Evolutionary conservation across 2,113 vertebrate genomes (phyloP).

Genomic region (Corythornis cristatus): DNA sequence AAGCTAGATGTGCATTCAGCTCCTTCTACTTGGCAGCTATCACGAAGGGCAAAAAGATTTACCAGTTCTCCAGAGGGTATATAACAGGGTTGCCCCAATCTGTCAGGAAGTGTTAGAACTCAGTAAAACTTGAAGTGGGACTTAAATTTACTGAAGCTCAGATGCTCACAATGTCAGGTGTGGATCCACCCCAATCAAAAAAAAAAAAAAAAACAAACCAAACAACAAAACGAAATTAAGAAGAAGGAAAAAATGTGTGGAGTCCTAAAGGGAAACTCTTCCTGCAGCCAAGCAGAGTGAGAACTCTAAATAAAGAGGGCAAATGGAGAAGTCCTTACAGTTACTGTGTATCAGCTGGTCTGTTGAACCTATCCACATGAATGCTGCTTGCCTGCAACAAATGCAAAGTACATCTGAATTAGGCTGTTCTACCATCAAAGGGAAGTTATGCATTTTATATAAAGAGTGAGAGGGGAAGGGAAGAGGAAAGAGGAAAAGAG

Average conservation of each 20-base stretch:
- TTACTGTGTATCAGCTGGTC: background rate
- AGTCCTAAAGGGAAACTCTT: constrained; percentile 14
- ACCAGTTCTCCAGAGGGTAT: constrained; percentile 31
- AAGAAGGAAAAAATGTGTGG: background rate
- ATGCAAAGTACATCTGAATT: background rate
- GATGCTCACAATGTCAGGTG: constrained; percentile 49
- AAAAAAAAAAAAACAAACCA: background rate
- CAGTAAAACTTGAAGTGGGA: constrained; percentile 22
- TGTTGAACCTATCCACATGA: background rate
- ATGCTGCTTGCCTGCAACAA: background rate
- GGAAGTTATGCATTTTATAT: background rate
- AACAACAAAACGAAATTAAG: background rate
- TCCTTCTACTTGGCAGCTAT: constrained; percentile 50
- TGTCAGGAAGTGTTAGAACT: constrained; percentile 62
- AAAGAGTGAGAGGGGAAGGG: background rate
- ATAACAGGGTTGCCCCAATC: constrained; percentile 61
- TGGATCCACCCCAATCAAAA: constrained; percentile 12
- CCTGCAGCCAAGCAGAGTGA: background rate
- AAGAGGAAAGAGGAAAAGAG: background rate
- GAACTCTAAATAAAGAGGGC: background rate
- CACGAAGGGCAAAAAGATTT: constrained; percentile 41
- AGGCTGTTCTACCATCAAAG: background rate
- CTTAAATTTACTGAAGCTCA: constrained; percentile 55
- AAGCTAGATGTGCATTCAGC: constrained; percentile 46
- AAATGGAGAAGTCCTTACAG: background rate